These are phyloP conservation scores for Steinernema khuongi DNA, from an alignment of 1,140 invertebrate species.

Conservation along the genomic window DNA sequence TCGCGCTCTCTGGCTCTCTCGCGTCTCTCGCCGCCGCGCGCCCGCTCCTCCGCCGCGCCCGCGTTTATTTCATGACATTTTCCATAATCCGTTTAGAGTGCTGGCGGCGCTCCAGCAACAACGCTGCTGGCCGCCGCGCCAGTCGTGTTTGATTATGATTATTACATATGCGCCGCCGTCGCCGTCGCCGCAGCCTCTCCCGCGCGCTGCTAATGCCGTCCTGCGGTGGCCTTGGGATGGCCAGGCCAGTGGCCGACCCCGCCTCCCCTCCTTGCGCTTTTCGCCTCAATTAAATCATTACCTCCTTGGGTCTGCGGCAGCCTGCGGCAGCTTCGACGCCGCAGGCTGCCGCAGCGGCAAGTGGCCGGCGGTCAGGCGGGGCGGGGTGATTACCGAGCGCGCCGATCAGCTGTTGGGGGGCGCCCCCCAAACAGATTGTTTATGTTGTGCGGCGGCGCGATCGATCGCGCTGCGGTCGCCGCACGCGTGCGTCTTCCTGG, in stretches of 20 bases:
- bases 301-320: no score
- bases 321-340: neutral
- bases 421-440: neutral
- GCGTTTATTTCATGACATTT: slow-evolving; percentile 15
- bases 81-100: slow-evolving; percentile 12
- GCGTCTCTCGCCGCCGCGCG: neutral
- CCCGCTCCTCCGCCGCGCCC: neutral
- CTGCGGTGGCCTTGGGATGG: neutral
- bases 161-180: neutral
- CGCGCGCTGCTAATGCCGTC: neutral
- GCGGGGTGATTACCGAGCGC: neutral
- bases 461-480: neutral
- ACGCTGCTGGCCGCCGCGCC: neutral
- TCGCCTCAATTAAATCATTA: slow-evolving; percentile 3
- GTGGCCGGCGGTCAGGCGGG: no score
- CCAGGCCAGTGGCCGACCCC: slow-evolving; percentile 2
- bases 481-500: slow-evolving; percentile 8
- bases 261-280: neutral
- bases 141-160: slow-evolving; percentile 10
- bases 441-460: neutral
- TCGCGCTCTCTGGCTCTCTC: neutral
- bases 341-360: no score
- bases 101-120: neutral
- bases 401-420: neutral
- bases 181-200: neutral